Conservation (phyloP, 2,888 invertebrate species). For the Norana najaformis region DNA sequence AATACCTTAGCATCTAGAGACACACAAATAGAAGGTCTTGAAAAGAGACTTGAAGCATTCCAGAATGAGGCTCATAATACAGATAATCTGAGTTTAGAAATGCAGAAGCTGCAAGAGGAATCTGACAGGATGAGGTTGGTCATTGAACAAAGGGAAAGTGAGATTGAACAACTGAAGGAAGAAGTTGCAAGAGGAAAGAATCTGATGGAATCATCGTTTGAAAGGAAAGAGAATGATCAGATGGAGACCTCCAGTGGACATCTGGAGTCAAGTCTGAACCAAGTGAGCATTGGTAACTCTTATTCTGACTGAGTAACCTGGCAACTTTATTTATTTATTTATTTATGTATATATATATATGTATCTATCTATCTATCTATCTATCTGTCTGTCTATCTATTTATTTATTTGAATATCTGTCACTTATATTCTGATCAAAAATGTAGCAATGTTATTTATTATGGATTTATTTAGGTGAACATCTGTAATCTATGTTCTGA, state of each 20-base stretch:
- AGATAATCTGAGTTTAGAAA: not conserved
- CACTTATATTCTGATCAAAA: too few species aligned
- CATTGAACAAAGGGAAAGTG: slow-evolving; percentile 18
- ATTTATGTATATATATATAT: too few species aligned
- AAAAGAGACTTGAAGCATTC: slow-evolving; percentile 16
- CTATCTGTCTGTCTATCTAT: too few species aligned
- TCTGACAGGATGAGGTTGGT: not conserved
- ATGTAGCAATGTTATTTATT: too few species aligned
- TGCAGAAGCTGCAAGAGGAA: not conserved
- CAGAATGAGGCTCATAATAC: slow-evolving; percentile 8
- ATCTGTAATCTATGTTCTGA: too few species aligned
- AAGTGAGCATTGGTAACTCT: not conserved
- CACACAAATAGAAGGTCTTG: not conserved
- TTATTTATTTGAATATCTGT: not conserved
- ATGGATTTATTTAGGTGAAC: too few species aligned
- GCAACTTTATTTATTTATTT: too few species aligned
- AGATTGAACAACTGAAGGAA: slow-evolving; percentile 23
- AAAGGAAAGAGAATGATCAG: slow-evolving; percentile 20
- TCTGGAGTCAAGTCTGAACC: not conserved
- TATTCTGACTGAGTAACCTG: too few species aligned
- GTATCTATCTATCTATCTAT: too few species aligned
- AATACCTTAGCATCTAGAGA: not conserved
- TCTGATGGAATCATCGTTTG: not conserved
- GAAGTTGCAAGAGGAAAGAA: not conserved
- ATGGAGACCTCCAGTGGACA: not conserved